These are phyloP conservation scores for Cephalopachus bancanus DNA, from an alignment of 2,797 vertebrate species.

Conservation along the genomic window DNA sequence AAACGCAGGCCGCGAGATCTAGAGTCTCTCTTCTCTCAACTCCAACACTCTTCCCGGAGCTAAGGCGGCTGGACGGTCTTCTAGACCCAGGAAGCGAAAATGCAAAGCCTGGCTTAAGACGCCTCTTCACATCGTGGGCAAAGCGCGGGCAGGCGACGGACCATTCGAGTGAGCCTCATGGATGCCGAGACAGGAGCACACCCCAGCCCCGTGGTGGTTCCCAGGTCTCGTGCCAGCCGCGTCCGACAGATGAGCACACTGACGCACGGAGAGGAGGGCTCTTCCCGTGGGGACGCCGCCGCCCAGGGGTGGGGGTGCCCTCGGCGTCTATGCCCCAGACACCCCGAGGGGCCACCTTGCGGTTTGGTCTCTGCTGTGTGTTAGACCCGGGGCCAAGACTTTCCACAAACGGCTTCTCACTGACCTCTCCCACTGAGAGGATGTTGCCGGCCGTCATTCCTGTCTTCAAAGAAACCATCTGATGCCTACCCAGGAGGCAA, in stretches of 20 bases:
- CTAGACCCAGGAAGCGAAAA: neutral
- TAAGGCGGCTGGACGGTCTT: neutral
- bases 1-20: neutral
- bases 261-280: neutral
- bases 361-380: rapidly evolving
- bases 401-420: rapidly evolving
- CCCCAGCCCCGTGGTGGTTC: rapidly evolving
- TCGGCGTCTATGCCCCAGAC: neutral
- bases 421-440: neutral
- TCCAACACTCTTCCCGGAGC: neutral
- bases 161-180: rapidly evolving
- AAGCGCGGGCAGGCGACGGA: too few relatives aligned
- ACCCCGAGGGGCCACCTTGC: rapidly evolving
- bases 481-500: neutral
- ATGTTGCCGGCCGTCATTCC: too few relatives aligned
- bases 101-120: too few relatives aligned
- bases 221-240: too few relatives aligned
- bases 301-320: rapidly evolving
- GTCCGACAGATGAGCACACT: neutral
- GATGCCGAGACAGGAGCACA: neutral
- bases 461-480: neutral
- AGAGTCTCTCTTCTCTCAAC: neutral
- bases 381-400: neutral
- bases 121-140: neutral
- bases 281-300: neutral